Conservation (phyloP, 2,113 vertebrate genomes). For the Chaenocephalus aceratus region DNA sequence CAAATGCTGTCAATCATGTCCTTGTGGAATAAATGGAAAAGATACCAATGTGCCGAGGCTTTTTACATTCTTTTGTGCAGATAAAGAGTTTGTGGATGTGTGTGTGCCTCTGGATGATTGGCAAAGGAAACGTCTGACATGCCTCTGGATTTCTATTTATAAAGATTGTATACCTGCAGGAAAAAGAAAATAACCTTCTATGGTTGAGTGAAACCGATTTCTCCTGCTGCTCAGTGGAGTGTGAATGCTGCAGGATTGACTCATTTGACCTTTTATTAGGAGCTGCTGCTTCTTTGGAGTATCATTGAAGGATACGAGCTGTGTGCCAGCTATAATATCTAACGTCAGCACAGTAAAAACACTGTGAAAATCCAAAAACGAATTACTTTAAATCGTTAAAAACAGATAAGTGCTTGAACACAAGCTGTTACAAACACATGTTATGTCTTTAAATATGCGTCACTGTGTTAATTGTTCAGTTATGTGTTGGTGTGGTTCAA, state of each 20-base stretch:
- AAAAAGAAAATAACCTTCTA: background rate
- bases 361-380: background rate
- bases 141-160: background rate
- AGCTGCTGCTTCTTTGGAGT: background rate
- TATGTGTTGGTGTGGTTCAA: too few species aligned
- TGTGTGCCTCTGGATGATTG: background rate
- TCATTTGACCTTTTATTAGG: background rate
- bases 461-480: background rate
- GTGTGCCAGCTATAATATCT: too few species aligned
- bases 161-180: background rate
- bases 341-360: background rate
- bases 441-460: background rate
- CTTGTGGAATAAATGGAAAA: background rate
- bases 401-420: background rate
- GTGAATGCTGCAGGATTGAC: background rate
- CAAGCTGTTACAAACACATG: background rate
- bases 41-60: background rate
- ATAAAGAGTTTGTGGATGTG: background rate
- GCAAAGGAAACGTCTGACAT: background rate
- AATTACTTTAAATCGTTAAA: background rate
- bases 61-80: background rate
- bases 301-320: background rate
- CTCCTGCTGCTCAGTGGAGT: slow-evolving; percentile 4
- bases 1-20: background rate
- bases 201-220: background rate